Evolutionary conservation across 1,140 invertebrate species (phyloP), one percentile per base, ranked within the genome.

Genomic region (Zaprionus nigranus): DNA sequence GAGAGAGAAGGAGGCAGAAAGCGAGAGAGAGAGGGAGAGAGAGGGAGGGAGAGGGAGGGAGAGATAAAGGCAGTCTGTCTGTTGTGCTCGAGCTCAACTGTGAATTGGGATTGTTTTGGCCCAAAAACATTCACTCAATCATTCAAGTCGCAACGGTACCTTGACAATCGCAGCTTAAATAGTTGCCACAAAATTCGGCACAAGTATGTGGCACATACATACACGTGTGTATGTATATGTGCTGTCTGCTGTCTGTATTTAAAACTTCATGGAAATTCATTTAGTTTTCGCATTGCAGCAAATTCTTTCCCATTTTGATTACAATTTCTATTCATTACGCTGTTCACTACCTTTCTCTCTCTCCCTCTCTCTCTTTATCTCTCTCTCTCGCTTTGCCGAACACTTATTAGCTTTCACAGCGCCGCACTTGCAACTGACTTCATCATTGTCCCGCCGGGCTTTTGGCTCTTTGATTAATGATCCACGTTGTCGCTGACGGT

Each of bases 401-500:
- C 62, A 68, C 38, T 69, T 56, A 69, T 74, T 61, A 74, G 71
- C 40, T n/a, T 24, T 1, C 17, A 12, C 20, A 12, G 5, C 24
- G 40, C 40, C n/a, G n/a, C 40, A 46, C 40, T 46, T 46, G 40
- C 40, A 46, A 46, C 40, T 13, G 22, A 2, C 54, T 58, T 60
- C 75, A 67, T 77, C 80, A 72, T 66, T 66, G 20, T 76, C 82
- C 69, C 74, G 34, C 54, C 64, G 65, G 81, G 84, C 69, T 81
- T 87, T 70, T 22, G 77, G 74, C 51, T n/a, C 57, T 70, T 79
- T 88, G 84, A 88, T 88, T 84, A 88, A 88, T 88, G 84, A 81
- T 90, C 60, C 56, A 78, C 65, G 62, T 56, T 43, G 71, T 72
- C 65, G 78, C 69, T 56, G 70, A 43, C 63, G 75, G 84, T 83